Evolutionary conservation across 2,797 vertebrate species (phyloP), one percentile per base, ranked within the genome.

Genomic region (Sebastes miniatus): DNA sequence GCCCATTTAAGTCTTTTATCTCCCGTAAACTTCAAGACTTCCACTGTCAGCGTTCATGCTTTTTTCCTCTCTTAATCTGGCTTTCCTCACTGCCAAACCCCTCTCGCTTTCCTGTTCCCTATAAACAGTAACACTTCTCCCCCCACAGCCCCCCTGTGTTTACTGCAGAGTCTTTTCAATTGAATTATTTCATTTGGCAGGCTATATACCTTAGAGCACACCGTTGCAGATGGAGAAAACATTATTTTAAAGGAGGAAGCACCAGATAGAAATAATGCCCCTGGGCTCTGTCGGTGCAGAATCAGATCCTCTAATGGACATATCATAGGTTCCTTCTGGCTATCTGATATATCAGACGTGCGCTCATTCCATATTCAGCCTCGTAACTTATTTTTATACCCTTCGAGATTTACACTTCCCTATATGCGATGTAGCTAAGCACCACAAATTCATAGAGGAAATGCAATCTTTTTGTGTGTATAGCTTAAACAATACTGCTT

Each of bases 121-220:
- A 24, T 61, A 65, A 73, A 71, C 22, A 6, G 2, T 3, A 16
- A 69, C 27, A 69, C 66, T 77, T 76, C 36, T 20, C 58, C 56
- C 69, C 50, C 80, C 43, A 27, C 22, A 68, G 43, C 61, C 69
- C 63, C 65, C 14, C 5, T 69, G 47, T 71, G 61, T 70, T 81
- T 65, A 22, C 70, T 67, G 64, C 75, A 74, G 27, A 73, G 20
- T 25, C 64, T 54, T 43, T 69, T 86, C 50, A 80, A 65, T 43
- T 32, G 3, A 82, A 69, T 70, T 39, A 85, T 89, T 88, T 80
- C 29, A 92, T 90, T 81, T 85, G 36, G 27, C 58, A 63, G 20
- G 34, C 61, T 64, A 29, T 76, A 62, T 47, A 76, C 47, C 65
- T 77, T 61, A n/a, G 57, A 74, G 67, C 59, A 24, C 68, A 72